Conservation (phyloP, 1,140 invertebrate genomes). For the Watersipora subatra region DNA sequence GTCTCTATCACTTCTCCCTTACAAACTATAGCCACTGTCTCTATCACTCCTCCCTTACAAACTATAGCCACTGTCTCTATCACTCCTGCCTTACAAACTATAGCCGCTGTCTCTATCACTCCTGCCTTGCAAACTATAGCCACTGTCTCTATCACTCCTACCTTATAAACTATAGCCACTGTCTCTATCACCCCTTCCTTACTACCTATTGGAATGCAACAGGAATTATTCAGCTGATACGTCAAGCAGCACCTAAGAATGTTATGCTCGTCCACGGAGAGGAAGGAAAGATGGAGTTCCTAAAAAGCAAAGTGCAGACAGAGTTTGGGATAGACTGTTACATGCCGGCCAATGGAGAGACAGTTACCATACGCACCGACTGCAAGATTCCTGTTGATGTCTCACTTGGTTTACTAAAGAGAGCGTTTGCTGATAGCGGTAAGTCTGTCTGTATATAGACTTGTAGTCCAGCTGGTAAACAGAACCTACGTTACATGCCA, state of each 20-base stretch:
- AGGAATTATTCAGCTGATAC: constrained; percentile 97
- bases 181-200: too few relatives aligned
- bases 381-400: constrained; percentile 81
- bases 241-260: constrained; percentile 92
- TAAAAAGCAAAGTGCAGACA: constrained; percentile 81
- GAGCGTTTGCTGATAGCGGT: constrained; percentile 16
- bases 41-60: too few relatives aligned
- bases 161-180: too few relatives aligned
- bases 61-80: too few relatives aligned
- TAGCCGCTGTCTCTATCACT: too few relatives aligned
- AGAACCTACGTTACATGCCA: neutral
- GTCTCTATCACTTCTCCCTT: too few relatives aligned
- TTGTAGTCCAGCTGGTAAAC: neutral
- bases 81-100: too few relatives aligned
- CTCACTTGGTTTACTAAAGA: constrained; percentile 59
- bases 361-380: constrained; percentile 64
- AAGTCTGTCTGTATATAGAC: neutral
- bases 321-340: constrained; percentile 66
- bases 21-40: too few relatives aligned
- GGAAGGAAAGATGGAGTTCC: constrained; percentile 74
- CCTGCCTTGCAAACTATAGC: too few relatives aligned
- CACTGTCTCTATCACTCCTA: too few relatives aligned
- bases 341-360: constrained; percentile 94
- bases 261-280: constrained; percentile 92
- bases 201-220: too few relatives aligned